phyloP scores from a whole-genome alignment of 2,797 vertebrate genomes.

The Sebastes matsubarae region DNA sequence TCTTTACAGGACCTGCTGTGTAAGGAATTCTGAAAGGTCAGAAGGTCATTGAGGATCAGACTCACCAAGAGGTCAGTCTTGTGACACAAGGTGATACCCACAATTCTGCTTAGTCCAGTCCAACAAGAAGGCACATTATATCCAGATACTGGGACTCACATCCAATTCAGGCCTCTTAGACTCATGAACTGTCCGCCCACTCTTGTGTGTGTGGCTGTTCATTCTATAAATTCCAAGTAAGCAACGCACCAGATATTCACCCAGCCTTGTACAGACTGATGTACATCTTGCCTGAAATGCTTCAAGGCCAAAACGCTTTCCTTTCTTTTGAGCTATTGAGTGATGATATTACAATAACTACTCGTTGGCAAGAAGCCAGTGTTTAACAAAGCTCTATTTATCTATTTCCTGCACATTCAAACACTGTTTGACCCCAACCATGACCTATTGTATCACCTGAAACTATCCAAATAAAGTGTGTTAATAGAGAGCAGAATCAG shows the following conservation, averaged over 20 bases:
- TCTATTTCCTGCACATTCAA: not conserved
- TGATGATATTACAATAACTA: not conserved
- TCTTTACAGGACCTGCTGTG: constrained; percentile 58
- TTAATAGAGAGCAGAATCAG: not conserved
- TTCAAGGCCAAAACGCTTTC: not conserved
- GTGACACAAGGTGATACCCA: not conserved
- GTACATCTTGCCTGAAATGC: not conserved
- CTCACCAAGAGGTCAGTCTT: constrained; percentile 17
- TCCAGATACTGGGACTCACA: not conserved
- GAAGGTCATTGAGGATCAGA: constrained; percentile 25
- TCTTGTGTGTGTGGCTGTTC: not conserved
- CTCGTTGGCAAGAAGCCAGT: not conserved
- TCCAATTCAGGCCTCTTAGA: not conserved
- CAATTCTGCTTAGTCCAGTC: not conserved
- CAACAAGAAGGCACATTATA: not conserved
- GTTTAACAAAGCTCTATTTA: not conserved
- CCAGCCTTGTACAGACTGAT: not conserved
- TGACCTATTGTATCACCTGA: not conserved
- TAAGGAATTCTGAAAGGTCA: constrained; percentile 59
- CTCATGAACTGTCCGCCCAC: not conserved
- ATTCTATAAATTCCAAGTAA: not conserved
- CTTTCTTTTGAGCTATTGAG: not conserved
- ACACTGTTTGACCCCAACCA: not conserved
- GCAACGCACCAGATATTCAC: not conserved
- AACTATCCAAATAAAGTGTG: not conserved